Conservation (phyloP, 2,113 vertebrate genomes). For the Chaetodon auriga region DNA sequence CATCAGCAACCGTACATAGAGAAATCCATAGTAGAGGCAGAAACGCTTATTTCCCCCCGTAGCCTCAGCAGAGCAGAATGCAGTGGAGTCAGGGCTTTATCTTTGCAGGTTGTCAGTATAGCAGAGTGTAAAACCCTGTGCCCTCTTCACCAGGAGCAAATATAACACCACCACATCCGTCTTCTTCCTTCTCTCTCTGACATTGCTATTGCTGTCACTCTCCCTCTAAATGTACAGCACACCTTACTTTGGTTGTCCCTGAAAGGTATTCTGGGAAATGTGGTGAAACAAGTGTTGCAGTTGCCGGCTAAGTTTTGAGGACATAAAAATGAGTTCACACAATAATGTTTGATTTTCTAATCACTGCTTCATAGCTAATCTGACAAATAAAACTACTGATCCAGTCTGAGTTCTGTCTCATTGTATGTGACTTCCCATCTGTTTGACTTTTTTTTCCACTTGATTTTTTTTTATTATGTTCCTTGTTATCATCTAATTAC, state of each 20-base stretch:
- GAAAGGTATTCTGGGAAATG: slow-evolving; percentile 4
- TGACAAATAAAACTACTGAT: slow-evolving; percentile 28
- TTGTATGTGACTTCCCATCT: slow-evolving; percentile 27
- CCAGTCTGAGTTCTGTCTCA: neutral
- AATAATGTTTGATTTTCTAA: slow-evolving; percentile 26
- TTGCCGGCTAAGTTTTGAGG: neutral
- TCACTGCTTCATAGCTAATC: slow-evolving; percentile 27
- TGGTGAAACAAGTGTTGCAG: neutral
- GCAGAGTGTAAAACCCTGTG: neutral
- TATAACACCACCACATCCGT: neutral
- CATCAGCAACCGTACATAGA: neutral
- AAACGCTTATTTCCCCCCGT: neutral
- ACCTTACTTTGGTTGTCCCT: neutral
- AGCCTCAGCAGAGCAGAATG: slow-evolving; percentile 20
- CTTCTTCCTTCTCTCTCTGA: neutral
- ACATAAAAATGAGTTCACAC: slow-evolving; percentile 7
- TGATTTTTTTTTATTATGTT: neutral
- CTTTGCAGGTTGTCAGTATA: neutral
- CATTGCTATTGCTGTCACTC: neutral
- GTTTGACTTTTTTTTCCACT: neutral
- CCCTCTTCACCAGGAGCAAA: neutral
- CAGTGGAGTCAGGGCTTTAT: neutral
- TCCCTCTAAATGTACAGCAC: neutral
- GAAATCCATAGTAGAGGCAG: neutral
- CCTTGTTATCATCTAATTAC: neutral